Percentiles rank a stretch among this genome's conserved stretches.
phyloP scores from a whole-genome alignment of 2,888 invertebrate species.

The Anorthoa munda region DNA sequence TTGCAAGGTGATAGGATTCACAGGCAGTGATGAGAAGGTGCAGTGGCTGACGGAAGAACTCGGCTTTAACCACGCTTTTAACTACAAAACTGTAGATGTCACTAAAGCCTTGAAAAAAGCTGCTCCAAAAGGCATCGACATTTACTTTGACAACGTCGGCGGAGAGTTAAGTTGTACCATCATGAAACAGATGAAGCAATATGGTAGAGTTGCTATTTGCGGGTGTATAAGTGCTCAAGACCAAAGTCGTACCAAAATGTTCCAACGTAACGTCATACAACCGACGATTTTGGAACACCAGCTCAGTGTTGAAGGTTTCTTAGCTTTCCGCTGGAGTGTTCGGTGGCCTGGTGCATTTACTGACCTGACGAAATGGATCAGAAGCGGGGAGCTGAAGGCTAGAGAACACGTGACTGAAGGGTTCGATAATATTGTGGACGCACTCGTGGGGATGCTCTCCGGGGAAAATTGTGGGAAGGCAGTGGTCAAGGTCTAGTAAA shows the following conservation, averaged over 20 bases:
- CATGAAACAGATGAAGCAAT: slow-evolving; percentile 90
- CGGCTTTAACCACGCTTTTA: slow-evolving; percentile 93
- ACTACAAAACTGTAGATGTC: slow-evolving; percentile 93
- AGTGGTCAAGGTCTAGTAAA: slow-evolving; percentile 16
- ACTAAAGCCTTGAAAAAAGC: slow-evolving; percentile 90
- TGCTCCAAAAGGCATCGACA: slow-evolving; percentile 91
- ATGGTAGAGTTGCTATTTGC: slow-evolving; percentile 90
- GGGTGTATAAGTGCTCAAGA: slow-evolving; percentile 51
- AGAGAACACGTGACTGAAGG: slow-evolving; percentile 25
- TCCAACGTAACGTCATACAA: slow-evolving; percentile 82
- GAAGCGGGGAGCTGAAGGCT: background rate
- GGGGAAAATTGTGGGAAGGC: slow-evolving; percentile 18
- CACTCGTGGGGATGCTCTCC: background rate
- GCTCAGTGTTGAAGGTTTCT: slow-evolving; percentile 20
- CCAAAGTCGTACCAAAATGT: slow-evolving; percentile 3
- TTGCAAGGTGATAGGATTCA: slow-evolving; percentile 92
- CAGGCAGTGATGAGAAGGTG: slow-evolving; percentile 93
- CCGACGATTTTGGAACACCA: slow-evolving; percentile 8
- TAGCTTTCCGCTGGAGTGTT: slow-evolving; percentile 9
- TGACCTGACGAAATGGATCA: background rate
- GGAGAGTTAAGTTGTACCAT: slow-evolving; percentile 91
- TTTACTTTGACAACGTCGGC: slow-evolving; percentile 94
- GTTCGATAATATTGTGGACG: slow-evolving; percentile 20
- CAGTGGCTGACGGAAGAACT: slow-evolving; percentile 92
- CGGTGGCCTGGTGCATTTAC: slow-evolving; percentile 18